Evolutionary conservation across 2,888 invertebrate species (phyloP).

Genomic region (Tupiocoris notatus): DNA sequence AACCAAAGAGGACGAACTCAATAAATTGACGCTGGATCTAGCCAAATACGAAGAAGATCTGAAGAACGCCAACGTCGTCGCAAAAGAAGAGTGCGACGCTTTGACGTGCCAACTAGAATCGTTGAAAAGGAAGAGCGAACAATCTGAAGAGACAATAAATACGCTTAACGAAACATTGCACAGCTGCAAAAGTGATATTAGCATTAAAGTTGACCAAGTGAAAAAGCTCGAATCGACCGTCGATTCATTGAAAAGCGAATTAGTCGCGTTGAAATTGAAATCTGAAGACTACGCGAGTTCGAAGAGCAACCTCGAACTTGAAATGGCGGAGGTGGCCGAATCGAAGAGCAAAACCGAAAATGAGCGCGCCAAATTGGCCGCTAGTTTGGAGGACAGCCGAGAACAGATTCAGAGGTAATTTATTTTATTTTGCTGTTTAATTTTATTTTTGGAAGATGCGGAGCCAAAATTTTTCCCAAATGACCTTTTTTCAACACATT

Average conservation of each 20-base stretch:
- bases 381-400: constrained; percentile 20
- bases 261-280: background rate
- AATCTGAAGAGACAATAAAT: constrained; percentile 1
- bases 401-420: background rate
- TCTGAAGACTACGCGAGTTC: background rate
- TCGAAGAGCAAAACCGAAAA: background rate
- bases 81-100: background rate
- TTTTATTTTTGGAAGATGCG: too few relatives aligned
- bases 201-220: background rate
- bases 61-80: constrained; percentile 1
- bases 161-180: background rate
- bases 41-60: constrained; percentile 10
- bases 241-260: background rate
- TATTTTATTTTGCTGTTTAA: too few relatives aligned
- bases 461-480: too few relatives aligned
- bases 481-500: too few relatives aligned
- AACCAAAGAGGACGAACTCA: constrained; percentile 16
- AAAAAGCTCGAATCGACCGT: background rate
- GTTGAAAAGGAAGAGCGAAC: constrained; percentile 2
- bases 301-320: constrained; percentile 13
- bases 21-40: background rate
- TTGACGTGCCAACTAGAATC: constrained; percentile 15
- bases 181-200: background rate
- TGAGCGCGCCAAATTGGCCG: background rate
- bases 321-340: background rate